These are phyloP conservation scores for Notocelia uddmanniana DNA, from an alignment of 2,888 invertebrate genomes.

Conservation along the genomic window DNA sequence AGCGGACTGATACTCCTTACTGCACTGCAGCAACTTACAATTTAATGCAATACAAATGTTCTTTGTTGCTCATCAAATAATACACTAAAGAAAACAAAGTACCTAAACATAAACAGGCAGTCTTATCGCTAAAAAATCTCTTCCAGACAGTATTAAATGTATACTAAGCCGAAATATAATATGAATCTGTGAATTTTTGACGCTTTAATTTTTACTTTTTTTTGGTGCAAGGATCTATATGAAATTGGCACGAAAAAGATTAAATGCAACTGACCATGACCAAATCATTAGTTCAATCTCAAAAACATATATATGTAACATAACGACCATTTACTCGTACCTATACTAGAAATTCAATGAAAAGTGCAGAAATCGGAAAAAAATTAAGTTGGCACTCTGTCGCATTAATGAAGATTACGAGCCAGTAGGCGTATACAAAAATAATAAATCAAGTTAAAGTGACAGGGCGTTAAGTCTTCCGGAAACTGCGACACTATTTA, in stretches of 20 bases:
- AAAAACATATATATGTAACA: constrained; percentile 5
- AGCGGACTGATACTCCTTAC: neutral
- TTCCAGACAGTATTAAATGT: no score
- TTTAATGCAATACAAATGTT: no score
- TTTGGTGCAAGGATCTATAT: neutral
- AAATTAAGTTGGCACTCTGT: constrained; percentile 3
- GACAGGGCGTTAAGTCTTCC: constrained; percentile 19
- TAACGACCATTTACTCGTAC: constrained; percentile 38
- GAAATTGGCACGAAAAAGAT: constrained; percentile 3
- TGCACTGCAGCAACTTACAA: neutral
- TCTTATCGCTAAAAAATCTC: no score
- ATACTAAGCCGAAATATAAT: neutral
- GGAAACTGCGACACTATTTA: constrained; percentile 50
- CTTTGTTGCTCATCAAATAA: no score
- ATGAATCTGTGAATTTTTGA: neutral
- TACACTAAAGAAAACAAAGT: no score
- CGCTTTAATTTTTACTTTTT: neutral
- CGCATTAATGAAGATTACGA: neutral
- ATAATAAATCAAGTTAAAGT: neutral
- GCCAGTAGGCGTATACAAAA: neutral
- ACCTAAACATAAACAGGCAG: no score
- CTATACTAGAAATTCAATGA: constrained; percentile 23
- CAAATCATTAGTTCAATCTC: constrained; percentile 20
- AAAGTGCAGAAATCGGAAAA: constrained; percentile 12
- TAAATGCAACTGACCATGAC: constrained; percentile 31